These are phyloP conservation scores for Andrena dorsata DNA, from an alignment of 2,888 invertebrate species.

Conservation along the genomic window DNA sequence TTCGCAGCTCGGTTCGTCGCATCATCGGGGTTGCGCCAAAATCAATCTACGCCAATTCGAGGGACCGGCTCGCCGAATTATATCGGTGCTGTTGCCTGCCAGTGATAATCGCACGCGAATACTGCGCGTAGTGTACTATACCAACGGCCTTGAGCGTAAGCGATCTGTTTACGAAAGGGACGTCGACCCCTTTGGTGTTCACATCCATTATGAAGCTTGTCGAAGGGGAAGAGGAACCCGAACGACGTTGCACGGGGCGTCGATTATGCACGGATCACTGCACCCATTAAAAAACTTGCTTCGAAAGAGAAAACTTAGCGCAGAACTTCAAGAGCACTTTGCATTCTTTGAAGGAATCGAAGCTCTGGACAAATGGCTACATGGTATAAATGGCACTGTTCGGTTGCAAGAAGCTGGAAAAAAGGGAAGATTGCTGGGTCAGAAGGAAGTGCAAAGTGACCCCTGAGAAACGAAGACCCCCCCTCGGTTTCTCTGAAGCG, in stretches of 20 bases:
- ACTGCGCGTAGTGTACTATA: slow-evolving; percentile 75
- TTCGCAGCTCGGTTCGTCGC: neutral
- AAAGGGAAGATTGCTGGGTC: slow-evolving; percentile 33
- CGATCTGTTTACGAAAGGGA: slow-evolving; percentile 82
- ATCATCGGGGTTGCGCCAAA: neutral
- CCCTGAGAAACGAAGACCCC: slow-evolving; percentile 3
- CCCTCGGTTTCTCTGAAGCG: slow-evolving; percentile 40
- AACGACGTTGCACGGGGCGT: slow-evolving; percentile 41
- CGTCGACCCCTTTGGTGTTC: slow-evolving; percentile 74
- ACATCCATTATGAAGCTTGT: slow-evolving; percentile 54
- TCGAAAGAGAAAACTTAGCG: neutral
- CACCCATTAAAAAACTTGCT: neutral
- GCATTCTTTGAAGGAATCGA: no score
- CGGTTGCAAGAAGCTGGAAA: slow-evolving; percentile 8
- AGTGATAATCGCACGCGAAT: slow-evolving; percentile 57
- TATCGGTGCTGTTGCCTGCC: slow-evolving; percentile 19
- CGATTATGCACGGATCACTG: slow-evolving; percentile 30
- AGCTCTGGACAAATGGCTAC: neutral
- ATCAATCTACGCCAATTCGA: slow-evolving; percentile 11
- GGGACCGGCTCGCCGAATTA: neutral
- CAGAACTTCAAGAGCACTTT: no score
- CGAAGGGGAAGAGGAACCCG: slow-evolving; percentile 46
- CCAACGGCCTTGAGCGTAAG: slow-evolving; percentile 81
- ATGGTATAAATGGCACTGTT: neutral
- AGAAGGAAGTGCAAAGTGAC: slow-evolving; percentile 32